phyloP scores from a whole-genome alignment of 1,140 invertebrate species.

The Aphidius gifuensis region DNA sequence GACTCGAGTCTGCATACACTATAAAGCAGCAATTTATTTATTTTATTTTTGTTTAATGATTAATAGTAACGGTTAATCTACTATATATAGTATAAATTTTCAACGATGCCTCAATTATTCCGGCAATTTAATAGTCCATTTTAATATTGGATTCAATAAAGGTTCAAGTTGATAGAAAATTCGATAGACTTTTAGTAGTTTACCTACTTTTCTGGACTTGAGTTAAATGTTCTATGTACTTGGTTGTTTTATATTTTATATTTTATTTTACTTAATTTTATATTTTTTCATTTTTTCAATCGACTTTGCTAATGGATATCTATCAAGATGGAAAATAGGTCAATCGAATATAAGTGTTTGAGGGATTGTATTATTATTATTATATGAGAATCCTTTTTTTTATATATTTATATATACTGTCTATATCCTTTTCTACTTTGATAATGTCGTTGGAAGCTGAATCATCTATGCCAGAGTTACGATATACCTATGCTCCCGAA shows the following conservation, averaged over 20 bases:
- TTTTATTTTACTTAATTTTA: constrained; percentile 23
- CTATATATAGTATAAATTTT: not conserved
- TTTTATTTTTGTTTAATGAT: too few relatives aligned
- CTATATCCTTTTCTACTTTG: not conserved
- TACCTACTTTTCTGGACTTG: not conserved
- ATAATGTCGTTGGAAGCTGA: constrained; percentile 1
- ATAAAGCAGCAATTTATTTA: too few relatives aligned
- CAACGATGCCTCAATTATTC: constrained; percentile 2
- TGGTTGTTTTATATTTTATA: constrained; percentile 21
- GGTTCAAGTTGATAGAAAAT: constrained; percentile 29
- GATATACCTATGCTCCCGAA: constrained; percentile 1
- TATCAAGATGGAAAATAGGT: constrained; percentile 22
- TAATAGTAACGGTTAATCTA: too few relatives aligned
- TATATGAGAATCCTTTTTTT: not conserved
- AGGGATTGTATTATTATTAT: not conserved
- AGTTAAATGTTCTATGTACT: constrained; percentile 1
- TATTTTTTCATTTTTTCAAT: not conserved
- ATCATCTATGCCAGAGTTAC: constrained; percentile 10
- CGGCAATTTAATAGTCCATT: constrained; percentile 16
- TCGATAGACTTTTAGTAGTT: constrained; percentile 21
- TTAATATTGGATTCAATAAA: constrained; percentile 11
- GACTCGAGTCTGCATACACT: too few relatives aligned
- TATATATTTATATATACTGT: not conserved
- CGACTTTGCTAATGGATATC: constrained; percentile 12
- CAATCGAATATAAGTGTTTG: constrained; percentile 13